phyloP scores from a whole-genome alignment of 2,888 invertebrate genomes.

The Latrodectus hesperus region DNA sequence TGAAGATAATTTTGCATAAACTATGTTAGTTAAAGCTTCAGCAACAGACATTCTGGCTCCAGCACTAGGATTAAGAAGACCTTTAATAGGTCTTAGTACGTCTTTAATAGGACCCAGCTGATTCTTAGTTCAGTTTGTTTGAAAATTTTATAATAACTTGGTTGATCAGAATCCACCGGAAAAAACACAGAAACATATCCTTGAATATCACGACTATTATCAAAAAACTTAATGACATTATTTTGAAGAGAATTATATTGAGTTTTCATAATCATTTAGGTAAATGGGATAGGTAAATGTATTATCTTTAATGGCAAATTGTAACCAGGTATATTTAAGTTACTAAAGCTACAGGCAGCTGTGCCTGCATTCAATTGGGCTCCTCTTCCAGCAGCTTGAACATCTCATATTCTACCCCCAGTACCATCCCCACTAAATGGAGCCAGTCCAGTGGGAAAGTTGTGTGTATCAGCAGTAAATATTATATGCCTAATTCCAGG shows the following conservation, averaged over 20 bases:
- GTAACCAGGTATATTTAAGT: conserved; percentile 91
- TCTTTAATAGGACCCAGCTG: conserved; percentile 97
- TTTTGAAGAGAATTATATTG: no score
- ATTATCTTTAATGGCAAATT: conserved; percentile 87
- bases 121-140: no score
- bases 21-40: no score
- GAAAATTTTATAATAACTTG: no score
- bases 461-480: conserved; percentile 99
- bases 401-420: conserved; percentile 95
- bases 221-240: no score
- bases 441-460: conserved; percentile 96
- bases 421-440: conserved; percentile 99
- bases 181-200: no score
- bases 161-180: conserved; percentile 99
- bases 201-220: no score
- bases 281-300: conserved; percentile 86
- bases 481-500: conserved; percentile 87
- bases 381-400: conserved; percentile 95
- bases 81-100: conserved; percentile 97
- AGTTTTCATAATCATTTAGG: no score
- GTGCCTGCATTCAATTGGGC: conserved; percentile 96
- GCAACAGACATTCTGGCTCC: no score
- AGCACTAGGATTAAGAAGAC: conserved; percentile 86
- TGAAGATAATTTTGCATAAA: no score
- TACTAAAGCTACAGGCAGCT: conserved; percentile 97